phyloP scores from a whole-genome alignment of 2,113 vertebrate species.

The Ciconia boyciana region DNA sequence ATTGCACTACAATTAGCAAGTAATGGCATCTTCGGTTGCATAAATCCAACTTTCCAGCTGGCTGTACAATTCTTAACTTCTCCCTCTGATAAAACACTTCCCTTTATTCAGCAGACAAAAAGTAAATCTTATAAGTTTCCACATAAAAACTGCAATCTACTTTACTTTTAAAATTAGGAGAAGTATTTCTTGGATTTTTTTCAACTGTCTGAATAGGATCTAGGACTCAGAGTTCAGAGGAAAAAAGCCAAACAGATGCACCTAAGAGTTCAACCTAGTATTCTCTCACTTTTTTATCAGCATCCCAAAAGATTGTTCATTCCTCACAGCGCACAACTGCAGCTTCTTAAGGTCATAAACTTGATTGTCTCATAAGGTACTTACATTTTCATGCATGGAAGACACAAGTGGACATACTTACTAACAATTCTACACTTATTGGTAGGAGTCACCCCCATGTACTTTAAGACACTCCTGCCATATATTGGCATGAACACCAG shows the following conservation, averaged over 20 bases:
- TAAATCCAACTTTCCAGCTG: background rate
- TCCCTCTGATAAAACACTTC: background rate
- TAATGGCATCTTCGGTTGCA: background rate
- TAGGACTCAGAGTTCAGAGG: background rate
- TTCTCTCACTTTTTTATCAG: background rate
- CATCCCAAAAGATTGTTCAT: background rate
- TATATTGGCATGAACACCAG: background rate
- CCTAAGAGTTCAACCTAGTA: background rate
- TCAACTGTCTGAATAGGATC: background rate
- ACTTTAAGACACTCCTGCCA: background rate
- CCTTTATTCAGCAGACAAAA: background rate
- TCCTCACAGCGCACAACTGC: background rate
- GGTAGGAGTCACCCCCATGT: background rate
- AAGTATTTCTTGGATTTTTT: background rate
- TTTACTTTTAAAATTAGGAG: background rate
- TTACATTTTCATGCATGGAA: background rate
- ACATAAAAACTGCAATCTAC: background rate
- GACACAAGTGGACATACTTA: background rate
- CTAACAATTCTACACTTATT: background rate
- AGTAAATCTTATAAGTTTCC: background rate
- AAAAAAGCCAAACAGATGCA: accelerated
- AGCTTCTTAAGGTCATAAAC: background rate
- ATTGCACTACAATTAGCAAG: background rate
- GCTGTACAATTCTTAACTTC: background rate
- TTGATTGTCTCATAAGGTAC: background rate